Base-by-base conservation (phyloP, 92 coral and sea anemone genomes). In the Muricea muricata region DNA sequence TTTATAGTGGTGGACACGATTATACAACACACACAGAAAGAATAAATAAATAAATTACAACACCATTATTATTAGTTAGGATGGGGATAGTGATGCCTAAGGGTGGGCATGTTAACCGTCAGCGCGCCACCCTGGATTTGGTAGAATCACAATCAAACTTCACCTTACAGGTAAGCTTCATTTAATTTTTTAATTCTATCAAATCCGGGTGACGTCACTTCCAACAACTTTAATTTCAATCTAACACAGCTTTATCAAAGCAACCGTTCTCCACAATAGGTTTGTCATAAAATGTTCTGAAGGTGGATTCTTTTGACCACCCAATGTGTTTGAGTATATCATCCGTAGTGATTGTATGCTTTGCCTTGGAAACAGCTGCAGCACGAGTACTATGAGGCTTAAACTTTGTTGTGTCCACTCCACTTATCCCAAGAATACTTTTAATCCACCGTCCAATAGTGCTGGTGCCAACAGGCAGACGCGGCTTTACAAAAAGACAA, bases 271-370 rank as follows among this genome's bases (percentile, higher is more conserved):
- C 82, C 55, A 88, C 88, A 24, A 42, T 77, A 31, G 90, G 88
- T 75, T 74, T 81, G 75, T 91, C 83, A 77, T 88, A 88, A 56
- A 79, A 84, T 56, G 42, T 84, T 7, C 87, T 75, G 48, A 86
- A 89, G 0, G 90, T 89, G 78, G 83, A 75, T 84, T 85, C 91
- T 33, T 91, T 88, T 33, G 81, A 25, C 92, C 92, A 89, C 17
- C 89, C 89, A 31, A 89, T 92, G 21, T 78, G 71, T 20, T 78
- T 73, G 65, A 86, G 83, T 20, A 86, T 48, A 7, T 77, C 84
- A 89, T 91, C 92, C 11, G 67, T 66, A 15, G 87, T 57, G 25
- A 89, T 82, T 39, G 84, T 77, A 10, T 35, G 15, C 57, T 73
- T 30, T n/a, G 94, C 94, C 63, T 86, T 91, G 45, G 69, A 81